A percentile compares a stretch with the other conserved stretches of the same genome.
Conservation (phyloP, 2,113 vertebrate genomes). For the Chaenogobius annularis region DNA sequence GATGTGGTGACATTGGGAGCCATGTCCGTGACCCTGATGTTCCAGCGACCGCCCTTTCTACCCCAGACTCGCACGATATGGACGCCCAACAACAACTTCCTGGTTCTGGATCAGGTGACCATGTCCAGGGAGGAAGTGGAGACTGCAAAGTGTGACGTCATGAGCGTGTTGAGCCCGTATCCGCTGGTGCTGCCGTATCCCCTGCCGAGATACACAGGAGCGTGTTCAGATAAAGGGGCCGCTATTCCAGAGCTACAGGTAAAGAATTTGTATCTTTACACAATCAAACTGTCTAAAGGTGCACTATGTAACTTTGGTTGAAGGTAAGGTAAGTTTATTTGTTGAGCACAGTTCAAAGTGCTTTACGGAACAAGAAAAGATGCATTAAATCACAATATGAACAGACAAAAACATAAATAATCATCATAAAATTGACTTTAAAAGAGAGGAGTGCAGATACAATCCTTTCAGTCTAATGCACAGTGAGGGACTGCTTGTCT, state of each 20-base stretch:
- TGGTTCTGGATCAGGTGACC: conserved; percentile 90
- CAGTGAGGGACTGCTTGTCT: not conserved
- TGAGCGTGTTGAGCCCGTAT: conserved; percentile 87
- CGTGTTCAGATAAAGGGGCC: conserved; percentile 90
- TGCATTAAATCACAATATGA: too few relatives aligned
- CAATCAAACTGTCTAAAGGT: too few relatives aligned
- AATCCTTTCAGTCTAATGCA: too few relatives aligned
- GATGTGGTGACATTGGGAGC: conserved; percentile 94
- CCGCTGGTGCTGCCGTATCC: conserved; percentile 94
- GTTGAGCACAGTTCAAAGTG: too few relatives aligned
- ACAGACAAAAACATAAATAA: too few relatives aligned
- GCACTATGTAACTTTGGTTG: too few relatives aligned
- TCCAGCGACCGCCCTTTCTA: conserved; percentile 95
- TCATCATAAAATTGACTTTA: too few relatives aligned
- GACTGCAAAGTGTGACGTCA: conserved; percentile 84
- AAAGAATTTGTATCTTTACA: too few relatives aligned
- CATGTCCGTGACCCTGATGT: conserved; percentile 88
- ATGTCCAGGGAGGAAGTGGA: conserved; percentile 84
- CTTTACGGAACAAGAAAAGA: too few relatives aligned
- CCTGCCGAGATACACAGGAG: conserved; percentile 87
- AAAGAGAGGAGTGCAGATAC: too few relatives aligned
- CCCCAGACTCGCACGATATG: conserved; percentile 89
- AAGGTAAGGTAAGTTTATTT: too few relatives aligned
- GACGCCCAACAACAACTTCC: conserved; percentile 96
- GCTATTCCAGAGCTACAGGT: conserved; percentile 95